These are phyloP conservation scores for Chromis chromis DNA, from an alignment of 2,797 vertebrate genomes.

Conservation along the genomic window DNA sequence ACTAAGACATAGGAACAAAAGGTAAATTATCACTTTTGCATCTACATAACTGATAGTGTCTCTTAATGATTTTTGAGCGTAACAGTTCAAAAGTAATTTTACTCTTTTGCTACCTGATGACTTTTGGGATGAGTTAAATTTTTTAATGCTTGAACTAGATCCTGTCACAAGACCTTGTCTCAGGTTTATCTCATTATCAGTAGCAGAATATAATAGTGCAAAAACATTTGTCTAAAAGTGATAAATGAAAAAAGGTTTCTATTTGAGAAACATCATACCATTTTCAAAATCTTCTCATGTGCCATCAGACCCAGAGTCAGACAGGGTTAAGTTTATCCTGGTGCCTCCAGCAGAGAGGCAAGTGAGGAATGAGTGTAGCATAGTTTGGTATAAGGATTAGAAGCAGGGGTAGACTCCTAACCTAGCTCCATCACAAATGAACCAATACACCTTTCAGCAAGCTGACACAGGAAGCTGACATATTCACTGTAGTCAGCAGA, in stretches of 20 bases:
- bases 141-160: conserved; percentile 13
- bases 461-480: no score
- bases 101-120: not conserved
- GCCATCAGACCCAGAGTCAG: not conserved
- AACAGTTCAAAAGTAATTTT: conserved; percentile 19
- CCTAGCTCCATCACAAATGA: not conserved
- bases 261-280: not conserved
- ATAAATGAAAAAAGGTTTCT: not conserved
- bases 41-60: conserved; percentile 33
- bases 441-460: not conserved
- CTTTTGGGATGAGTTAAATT: conserved; percentile 7
- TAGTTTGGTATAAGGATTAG: not conserved
- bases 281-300: not conserved
- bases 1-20: conserved; percentile 10
- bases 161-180: not conserved
- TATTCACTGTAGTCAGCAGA: no score
- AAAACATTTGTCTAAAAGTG: not conserved
- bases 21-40: conserved; percentile 42
- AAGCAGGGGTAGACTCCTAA: not conserved
- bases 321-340: not conserved
- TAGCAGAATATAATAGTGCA: not conserved
- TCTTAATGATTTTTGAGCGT: conserved; percentile 40
- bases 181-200: conserved; percentile 1
- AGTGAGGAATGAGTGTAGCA: not conserved
- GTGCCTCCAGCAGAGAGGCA: not conserved